Conservation (phyloP, 2,797 vertebrate genomes). For the Dallia pectoralis region DNA sequence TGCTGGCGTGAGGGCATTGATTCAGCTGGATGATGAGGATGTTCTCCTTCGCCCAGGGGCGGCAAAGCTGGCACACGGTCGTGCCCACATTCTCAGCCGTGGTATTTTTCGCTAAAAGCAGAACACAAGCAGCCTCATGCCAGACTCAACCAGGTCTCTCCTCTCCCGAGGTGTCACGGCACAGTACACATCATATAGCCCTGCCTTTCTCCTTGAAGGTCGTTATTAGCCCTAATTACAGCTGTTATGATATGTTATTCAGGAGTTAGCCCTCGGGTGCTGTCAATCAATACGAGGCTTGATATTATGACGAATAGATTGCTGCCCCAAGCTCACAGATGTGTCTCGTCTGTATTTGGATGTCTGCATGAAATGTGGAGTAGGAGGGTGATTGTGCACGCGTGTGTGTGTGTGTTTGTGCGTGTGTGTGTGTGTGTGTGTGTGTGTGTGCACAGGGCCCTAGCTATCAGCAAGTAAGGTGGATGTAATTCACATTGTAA, state of each 20-base stretch:
- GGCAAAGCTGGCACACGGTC: not conserved
- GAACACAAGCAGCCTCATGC: conserved; percentile 23
- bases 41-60: not conserved
- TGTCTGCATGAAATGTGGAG: not conserved
- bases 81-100: conserved; percentile 26
- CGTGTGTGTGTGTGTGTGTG: no score
- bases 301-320: conserved; percentile 48
- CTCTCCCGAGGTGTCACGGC: conserved; percentile 70
- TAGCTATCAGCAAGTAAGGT: no score
- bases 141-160: conserved; percentile 19
- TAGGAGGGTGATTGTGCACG: no score
- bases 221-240: conserved; percentile 79
- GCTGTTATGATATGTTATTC: conserved; percentile 73
- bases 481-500: no score
- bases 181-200: conserved; percentile 70
- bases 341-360: conserved; percentile 47
- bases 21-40: conserved; percentile 1
- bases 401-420: no score
- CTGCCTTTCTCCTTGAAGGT: conserved; percentile 67
- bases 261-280: conserved; percentile 55
- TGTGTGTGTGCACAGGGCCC: no score
- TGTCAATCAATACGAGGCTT: conserved; percentile 55
- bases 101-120: conserved; percentile 33
- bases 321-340: conserved; percentile 57
- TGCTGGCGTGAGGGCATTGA: not conserved